Percentiles rank a stretch among this genome's conserved stretches.
These are phyloP conservation scores for Nezara viridula DNA, from an alignment of 2,888 invertebrate species.

Conservation along the genomic window DNA sequence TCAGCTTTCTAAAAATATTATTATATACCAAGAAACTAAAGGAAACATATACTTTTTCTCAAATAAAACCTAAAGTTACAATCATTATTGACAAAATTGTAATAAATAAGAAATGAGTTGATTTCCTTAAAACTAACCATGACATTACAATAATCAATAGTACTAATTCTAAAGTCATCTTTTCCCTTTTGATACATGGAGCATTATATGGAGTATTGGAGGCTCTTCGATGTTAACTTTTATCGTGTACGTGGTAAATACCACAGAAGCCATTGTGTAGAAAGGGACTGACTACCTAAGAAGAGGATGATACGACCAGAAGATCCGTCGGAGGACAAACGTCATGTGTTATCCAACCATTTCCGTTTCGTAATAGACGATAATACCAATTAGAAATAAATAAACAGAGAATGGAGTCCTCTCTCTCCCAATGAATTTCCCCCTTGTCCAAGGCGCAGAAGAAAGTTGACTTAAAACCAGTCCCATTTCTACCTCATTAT, in stretches of 20 bases:
- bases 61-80: too few species aligned
- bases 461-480: constrained; percentile 52
- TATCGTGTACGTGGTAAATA: background rate
- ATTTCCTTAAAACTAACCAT: too few species aligned
- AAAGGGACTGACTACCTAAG: background rate
- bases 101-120: too few species aligned
- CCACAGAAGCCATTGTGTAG: background rate
- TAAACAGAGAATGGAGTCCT: background rate
- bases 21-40: too few species aligned
- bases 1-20: too few species aligned
- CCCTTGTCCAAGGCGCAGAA: constrained; percentile 40
- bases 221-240: background rate
- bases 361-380: constrained; percentile 16
- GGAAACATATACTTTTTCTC: too few species aligned
- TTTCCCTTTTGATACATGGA: too few species aligned
- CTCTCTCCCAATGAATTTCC: background rate
- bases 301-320: background rate
- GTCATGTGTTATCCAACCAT: background rate
- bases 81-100: too few species aligned
- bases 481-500: constrained; percentile 47
- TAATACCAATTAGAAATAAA: constrained; percentile 17
- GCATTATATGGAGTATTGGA: too few species aligned
- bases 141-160: too few species aligned
- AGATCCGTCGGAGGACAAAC: background rate
- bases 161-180: too few species aligned